Percentiles rank a stretch among this genome's conserved stretches.
Evolutionary conservation across 1,140 invertebrate genomes (phyloP).

Genomic region (Archegozetes longisetosus): DNA sequence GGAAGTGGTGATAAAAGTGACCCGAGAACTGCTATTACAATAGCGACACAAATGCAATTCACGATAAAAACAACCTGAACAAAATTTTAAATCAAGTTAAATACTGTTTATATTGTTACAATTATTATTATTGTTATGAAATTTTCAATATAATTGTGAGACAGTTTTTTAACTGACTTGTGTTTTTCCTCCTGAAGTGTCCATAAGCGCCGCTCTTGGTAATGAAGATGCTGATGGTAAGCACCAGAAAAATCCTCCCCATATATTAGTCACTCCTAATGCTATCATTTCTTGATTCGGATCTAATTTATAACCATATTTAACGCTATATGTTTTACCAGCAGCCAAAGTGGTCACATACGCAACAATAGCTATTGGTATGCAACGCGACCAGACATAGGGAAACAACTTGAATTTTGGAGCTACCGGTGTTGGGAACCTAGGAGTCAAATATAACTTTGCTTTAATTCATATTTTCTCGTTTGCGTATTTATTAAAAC

Average conservation of each 20-base stretch:
- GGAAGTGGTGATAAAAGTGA: slow-evolving; percentile 66
- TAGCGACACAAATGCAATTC: slow-evolving; percentile 45
- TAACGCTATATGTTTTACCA: slow-evolving; percentile 75
- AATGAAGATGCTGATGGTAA: slow-evolving; percentile 66
- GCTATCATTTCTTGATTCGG: slow-evolving; percentile 63
- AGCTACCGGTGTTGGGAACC: neutral
- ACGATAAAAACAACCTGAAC: slow-evolving; percentile 43
- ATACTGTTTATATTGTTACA: too few species aligned
- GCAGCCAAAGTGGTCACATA: slow-evolving; percentile 84
- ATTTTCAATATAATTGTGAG: too few species aligned
- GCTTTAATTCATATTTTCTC: too few species aligned
- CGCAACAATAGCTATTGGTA: slow-evolving; percentile 53
- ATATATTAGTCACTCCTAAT: slow-evolving; percentile 15
- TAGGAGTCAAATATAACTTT: neutral
- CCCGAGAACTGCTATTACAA: slow-evolving; percentile 62
- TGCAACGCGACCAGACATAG: neutral
- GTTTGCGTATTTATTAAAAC: too few species aligned
- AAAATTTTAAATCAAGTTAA: too few species aligned
- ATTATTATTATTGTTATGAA: too few species aligned
- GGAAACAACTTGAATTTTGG: neutral
- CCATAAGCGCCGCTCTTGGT: slow-evolving; percentile 41
- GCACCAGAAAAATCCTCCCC: slow-evolving; percentile 63
- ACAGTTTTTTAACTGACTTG: too few species aligned
- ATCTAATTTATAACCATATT: slow-evolving; percentile 68
- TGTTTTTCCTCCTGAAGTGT: slow-evolving; percentile 4